These are phyloP conservation scores for Drosophila setosimentum DNA, from an alignment of 2,888 invertebrate genomes.

Conservation along the genomic window DNA sequence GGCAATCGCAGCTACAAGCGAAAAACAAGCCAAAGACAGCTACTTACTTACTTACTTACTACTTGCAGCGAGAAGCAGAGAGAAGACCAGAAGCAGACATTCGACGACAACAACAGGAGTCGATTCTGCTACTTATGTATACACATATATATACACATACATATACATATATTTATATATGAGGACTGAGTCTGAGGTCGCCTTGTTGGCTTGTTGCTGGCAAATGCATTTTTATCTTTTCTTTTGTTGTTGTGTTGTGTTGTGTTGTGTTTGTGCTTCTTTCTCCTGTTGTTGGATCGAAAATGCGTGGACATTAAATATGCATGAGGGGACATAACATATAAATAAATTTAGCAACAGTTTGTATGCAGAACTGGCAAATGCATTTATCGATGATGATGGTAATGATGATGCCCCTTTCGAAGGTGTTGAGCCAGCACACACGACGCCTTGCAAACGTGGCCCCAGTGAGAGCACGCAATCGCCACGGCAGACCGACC, in stretches of 20 bases:
- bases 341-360: constrained; percentile 81
- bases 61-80: constrained; percentile 1
- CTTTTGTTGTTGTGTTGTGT: constrained; percentile 34
- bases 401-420: constrained; percentile 74
- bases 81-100: constrained; percentile 66
- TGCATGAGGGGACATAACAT: constrained; percentile 81
- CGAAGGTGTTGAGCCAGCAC: constrained; percentile 72
- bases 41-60: constrained; percentile 49
- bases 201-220: constrained; percentile 29
- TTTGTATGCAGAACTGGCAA: constrained; percentile 77
- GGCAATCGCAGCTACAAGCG: constrained; percentile 54
- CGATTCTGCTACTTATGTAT: constrained; percentile 32
- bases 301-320: constrained; percentile 81
- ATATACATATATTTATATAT: neutral
- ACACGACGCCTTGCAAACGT: constrained; percentile 64
- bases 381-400: constrained; percentile 79
- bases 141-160: neutral
- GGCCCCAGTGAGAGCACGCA: constrained; percentile 55
- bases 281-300: constrained; percentile 25
- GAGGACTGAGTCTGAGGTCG: constrained; percentile 23
- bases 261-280: neutral
- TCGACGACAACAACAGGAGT: constrained; percentile 36
- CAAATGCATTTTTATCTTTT: constrained; percentile 64
- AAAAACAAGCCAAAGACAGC: constrained; percentile 69
- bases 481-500: constrained; percentile 55